phyloP scores from a whole-genome alignment of 1,140 invertebrate genomes.

The Babylonia areolata region DNA sequence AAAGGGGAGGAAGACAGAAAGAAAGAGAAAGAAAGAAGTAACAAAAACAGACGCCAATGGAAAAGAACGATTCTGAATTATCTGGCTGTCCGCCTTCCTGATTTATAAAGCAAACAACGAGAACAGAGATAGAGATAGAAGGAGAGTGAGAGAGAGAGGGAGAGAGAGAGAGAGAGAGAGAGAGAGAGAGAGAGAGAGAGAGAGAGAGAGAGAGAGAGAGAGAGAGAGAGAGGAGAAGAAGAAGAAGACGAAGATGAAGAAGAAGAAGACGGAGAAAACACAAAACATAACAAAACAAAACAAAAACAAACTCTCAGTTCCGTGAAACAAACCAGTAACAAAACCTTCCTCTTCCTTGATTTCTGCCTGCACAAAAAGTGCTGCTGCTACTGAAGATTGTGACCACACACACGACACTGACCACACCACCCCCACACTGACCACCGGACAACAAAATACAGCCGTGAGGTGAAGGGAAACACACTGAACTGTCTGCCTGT shows the following conservation, averaged over 20 bases:
- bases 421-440: no score
- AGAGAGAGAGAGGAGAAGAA: background rate
- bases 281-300: background rate
- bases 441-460: background rate
- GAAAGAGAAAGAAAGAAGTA: background rate
- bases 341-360: no score
- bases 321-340: background rate
- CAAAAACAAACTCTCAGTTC: background rate
- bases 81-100: no score
- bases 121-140: background rate
- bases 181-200: background rate
- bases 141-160: background rate
- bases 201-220: background rate
- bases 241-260: background rate
- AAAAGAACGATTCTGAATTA: no score
- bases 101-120: background rate
- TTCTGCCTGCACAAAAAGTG: no score
- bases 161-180: background rate
- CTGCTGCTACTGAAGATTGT: no score
- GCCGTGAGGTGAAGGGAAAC: no score
- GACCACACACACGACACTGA: no score
- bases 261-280: background rate
- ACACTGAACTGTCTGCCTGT: no score
- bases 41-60: background rate
- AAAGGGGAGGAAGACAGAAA: background rate